phyloP scores from a whole-genome alignment of 2,888 invertebrate species.

The Parnassius glacialis region DNA sequence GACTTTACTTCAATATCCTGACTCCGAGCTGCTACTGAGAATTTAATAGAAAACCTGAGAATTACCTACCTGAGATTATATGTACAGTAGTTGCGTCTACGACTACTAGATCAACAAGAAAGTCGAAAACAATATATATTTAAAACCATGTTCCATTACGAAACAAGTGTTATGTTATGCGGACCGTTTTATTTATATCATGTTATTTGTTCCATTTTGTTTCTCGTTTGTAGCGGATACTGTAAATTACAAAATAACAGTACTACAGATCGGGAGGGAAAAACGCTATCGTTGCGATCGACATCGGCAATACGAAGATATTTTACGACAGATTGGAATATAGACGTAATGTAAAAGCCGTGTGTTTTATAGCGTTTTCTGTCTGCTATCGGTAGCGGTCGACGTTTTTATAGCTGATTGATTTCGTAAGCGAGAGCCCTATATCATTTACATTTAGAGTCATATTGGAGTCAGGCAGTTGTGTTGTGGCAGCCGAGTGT shows the following conservation, averaged over 20 bases:
- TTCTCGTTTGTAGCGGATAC: neutral
- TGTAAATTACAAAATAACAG: conserved; percentile 10
- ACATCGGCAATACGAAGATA: conserved; percentile 11
- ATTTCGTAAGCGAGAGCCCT: conserved; percentile 7
- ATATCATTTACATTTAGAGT: no score
- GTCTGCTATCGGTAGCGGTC: conserved; percentile 1
- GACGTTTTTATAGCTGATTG: conserved; percentile 19
- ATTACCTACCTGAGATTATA: no score
- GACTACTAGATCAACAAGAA: no score
- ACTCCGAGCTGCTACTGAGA: no score
- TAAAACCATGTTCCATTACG: no score
- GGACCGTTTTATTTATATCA: neutral
- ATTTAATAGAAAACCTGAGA: no score
- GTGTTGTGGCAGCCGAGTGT: no score
- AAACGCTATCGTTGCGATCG: neutral
- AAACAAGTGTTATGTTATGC: neutral
- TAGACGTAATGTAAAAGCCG: conserved; percentile 7
- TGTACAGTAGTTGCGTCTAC: no score
- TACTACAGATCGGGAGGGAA: neutral
- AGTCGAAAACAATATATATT: no score
- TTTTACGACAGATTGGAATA: conserved; percentile 18
- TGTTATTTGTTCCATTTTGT: neutral
- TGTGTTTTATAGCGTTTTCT: conserved; percentile 19
- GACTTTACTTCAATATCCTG: no score
- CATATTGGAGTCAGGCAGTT: no score